Percentiles rank a stretch among this genome's conserved stretches.
Evolutionary conservation across 2,113 vertebrate species (phyloP).

Genomic region (Triplophysa siluroides): DNA sequence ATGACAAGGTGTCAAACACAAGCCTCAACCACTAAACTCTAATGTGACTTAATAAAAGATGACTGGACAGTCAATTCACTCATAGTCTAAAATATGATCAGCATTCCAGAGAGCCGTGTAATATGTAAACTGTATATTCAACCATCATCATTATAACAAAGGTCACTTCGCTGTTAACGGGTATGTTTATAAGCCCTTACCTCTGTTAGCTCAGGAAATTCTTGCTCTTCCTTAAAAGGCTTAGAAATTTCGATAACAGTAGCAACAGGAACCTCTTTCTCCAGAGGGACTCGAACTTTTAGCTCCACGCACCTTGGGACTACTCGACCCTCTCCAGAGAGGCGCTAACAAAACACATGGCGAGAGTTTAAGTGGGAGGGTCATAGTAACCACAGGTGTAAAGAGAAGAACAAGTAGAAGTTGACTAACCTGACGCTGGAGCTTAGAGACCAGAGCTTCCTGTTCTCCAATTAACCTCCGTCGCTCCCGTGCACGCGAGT

Average conservation of each 20-base stretch:
- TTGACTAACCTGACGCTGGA: slow-evolving; percentile 83
- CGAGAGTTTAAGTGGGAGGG: neutral
- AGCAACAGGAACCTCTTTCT: slow-evolving; percentile 90
- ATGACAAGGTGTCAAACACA: slow-evolving; percentile 1
- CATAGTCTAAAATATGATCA: neutral
- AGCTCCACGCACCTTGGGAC: slow-evolving; percentile 79
- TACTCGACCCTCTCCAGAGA: slow-evolving; percentile 77
- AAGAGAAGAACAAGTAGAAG: neutral
- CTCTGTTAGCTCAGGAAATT: slow-evolving; percentile 90
- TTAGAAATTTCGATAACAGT: slow-evolving; percentile 67
- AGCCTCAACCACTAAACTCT: neutral
- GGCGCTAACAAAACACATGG: slow-evolving; percentile 70
- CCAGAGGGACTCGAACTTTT: slow-evolving; percentile 87
- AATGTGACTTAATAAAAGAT: neutral
- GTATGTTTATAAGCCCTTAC: slow-evolving; percentile 60
- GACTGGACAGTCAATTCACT: neutral
- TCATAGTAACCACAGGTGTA: neutral
- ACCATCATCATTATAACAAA: too few species aligned
- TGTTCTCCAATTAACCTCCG: slow-evolving; percentile 91
- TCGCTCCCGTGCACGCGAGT: slow-evolving; percentile 89
- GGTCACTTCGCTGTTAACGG: neutral
- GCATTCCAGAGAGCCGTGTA: too few species aligned
- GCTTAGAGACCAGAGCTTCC: slow-evolving; percentile 82
- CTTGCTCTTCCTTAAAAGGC: slow-evolving; percentile 73
- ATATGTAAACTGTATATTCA: neutral